Conservation (phyloP, 2,888 invertebrate genomes). For the Allophyes oxyacanthae region DNA sequence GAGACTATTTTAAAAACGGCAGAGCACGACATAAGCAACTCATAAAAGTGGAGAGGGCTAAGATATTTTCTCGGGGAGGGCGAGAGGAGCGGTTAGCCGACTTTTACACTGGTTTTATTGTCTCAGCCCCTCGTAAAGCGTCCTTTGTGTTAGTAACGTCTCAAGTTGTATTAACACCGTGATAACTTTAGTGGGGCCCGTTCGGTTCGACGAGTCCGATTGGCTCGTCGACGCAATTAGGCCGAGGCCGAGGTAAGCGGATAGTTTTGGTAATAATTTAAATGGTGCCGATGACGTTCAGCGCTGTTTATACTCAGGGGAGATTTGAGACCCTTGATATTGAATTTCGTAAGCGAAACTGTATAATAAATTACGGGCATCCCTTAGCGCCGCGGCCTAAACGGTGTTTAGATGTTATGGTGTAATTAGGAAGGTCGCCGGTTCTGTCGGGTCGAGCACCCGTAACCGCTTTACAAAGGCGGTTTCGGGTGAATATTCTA, state of each 20-base stretch:
- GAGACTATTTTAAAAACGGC: conserved; percentile 77
- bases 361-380: conserved; percentile 79
- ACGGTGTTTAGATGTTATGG: conserved; percentile 76
- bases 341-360: conserved; percentile 80
- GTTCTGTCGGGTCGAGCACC: conserved; percentile 59
- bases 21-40: conserved; percentile 76
- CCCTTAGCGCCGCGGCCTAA: conserved; percentile 70
- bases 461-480: conserved; percentile 57
- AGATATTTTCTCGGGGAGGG: conserved; percentile 73
- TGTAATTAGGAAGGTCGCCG: conserved; percentile 73
- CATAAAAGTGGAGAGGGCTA: conserved; percentile 79
- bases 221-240: conserved; percentile 75
- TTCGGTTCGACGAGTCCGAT: conserved; percentile 60
- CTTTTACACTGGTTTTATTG: conserved; percentile 88
- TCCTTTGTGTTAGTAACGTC: conserved; percentile 83
- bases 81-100: conserved; percentile 80
- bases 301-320: conserved; percentile 74
- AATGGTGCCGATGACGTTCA: conserved; percentile 76
- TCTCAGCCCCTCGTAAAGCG: conserved; percentile 80
- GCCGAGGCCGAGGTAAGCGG: conserved; percentile 68
- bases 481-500: conserved; percentile 59
- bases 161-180: conserved; percentile 83
- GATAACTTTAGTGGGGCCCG: conserved; percentile 78
- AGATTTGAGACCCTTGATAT: conserved; percentile 77
- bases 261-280: conserved; percentile 84